A percentile compares a stretch with the other conserved stretches of the same genome.
Conservation (phyloP, 2,113 vertebrate species). For the Struthidea cinerea region DNA sequence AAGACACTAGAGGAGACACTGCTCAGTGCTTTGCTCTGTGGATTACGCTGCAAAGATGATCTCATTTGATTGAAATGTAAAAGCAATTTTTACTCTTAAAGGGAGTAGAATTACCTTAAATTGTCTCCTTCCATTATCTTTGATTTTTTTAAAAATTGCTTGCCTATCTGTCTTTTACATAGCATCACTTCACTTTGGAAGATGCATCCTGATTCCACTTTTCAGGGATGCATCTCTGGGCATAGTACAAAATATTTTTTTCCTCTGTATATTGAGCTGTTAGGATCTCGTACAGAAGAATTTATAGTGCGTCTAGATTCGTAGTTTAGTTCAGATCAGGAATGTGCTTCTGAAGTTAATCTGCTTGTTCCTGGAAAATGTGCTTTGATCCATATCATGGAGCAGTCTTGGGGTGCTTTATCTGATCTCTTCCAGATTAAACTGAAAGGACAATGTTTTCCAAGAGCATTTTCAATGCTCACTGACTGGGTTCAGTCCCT, state of each 20-base stretch:
- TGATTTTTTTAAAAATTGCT: not conserved
- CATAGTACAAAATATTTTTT: not conserved
- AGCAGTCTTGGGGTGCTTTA: not conserved
- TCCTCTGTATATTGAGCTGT: not conserved
- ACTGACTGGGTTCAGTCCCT: not conserved
- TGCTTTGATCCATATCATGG: not conserved
- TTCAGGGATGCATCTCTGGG: not conserved
- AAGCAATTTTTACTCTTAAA: not conserved
- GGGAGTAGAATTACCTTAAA: not conserved
- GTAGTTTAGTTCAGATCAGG: not conserved
- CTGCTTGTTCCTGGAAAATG: not conserved
- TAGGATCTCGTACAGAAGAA: not conserved
- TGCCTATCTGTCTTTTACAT: not conserved
- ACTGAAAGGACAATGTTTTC: not conserved
- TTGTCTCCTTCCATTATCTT: not conserved
- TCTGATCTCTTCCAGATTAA: not conserved
- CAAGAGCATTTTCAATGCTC: not conserved
- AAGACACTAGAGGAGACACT: not conserved
- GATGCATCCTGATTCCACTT: not conserved
- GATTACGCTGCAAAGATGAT: not conserved
- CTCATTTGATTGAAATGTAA: not conserved
- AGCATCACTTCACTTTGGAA: not conserved
- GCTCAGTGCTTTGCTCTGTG: not conserved
- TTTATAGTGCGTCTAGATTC: not conserved
- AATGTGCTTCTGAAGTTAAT: not conserved